Evolutionary conservation across 2,888 invertebrate genomes (phyloP), one percentile per base, ranked within the genome.

Genomic region (Nasonovia ribisnigri): DNA sequence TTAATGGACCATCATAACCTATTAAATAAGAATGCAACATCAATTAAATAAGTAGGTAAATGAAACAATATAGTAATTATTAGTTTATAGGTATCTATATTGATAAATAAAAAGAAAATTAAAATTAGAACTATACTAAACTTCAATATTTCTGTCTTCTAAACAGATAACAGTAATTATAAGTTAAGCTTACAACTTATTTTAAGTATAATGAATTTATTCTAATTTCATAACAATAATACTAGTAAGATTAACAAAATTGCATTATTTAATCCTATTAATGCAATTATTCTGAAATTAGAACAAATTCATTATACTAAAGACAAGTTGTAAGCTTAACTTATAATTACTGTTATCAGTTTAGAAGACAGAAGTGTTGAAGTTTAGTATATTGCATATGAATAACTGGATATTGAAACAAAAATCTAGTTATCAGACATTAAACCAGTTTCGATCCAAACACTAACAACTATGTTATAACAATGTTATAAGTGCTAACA

Each of bases 1-100:
- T 98, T 96, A 98, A 97, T 95, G 98, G 98, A 93, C 98, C 98
- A 96, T 98, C 98, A 96, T 98, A 98, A 95, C 97, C 97, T 97
- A 96, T 95, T 95, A 95, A 95, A 93, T 57, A 95, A 67, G 5
- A 77, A 67, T 67, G 5, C 95, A 95, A 95, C 10, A 90, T 67
- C 36, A 90, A 88, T n/a, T 77, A n/a, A 16, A 26, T 94, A 36
- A 90, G 20, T 29, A 46, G 13, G 16, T 51, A 13, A 77, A 57
- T 57, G 51, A 2, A 48, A 67, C 11, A 42, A 16, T 94, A 57
- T 20, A 87, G 6, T 46, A 20, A 43, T 57, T 42, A 43, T 88
- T 88, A 67, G 13, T 46, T 46, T n/a, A n/a, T n/a, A n/a, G n/a
- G n/a, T n/a, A n/a, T n/a, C 57, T 93, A 57, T 86, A 46, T 67